A percentile compares a stretch with the other conserved stretches of the same genome.
Conservation (phyloP, 2,113 vertebrate genomes). For the Limnothrissa miodon region DNA sequence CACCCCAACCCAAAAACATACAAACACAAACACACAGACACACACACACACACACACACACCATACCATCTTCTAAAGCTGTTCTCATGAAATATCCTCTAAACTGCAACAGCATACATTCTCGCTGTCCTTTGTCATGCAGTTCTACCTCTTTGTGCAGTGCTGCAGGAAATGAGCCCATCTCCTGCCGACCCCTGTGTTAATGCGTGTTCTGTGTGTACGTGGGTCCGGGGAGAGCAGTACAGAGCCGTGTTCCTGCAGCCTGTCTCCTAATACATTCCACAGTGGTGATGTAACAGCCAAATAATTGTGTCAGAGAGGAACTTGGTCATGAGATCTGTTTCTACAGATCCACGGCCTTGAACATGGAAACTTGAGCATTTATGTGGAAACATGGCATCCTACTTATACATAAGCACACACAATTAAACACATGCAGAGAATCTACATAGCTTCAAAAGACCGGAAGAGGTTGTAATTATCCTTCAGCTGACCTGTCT, state of each 20-base stretch:
- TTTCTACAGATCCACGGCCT: conserved; percentile 15
- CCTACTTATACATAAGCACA: background rate
- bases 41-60: too few species aligned
- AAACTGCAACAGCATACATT: background rate
- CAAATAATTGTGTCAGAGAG: conserved; percentile 40
- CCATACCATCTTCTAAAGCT: background rate
- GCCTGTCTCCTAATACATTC: conserved; percentile 54
- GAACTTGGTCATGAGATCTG: conserved; percentile 43
- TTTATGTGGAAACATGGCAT: background rate
- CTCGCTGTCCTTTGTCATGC: background rate
- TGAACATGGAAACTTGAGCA: conserved; percentile 11
- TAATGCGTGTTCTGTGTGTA: background rate
- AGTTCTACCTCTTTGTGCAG: too few species aligned
- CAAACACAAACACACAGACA: too few species aligned
- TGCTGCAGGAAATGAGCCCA: too few species aligned
- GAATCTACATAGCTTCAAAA: background rate
- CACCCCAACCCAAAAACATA: too few species aligned
- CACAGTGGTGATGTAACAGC: conserved; percentile 53
- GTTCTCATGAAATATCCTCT: background rate
- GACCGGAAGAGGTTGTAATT: too few species aligned
- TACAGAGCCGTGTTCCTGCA: conserved; percentile 39
- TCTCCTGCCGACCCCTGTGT: background rate
- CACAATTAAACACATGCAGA: background rate
- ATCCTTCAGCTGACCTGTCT: background rate
- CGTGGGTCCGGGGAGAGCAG: background rate